A percentile compares a stretch with the other conserved stretches of the same genome.
phyloP scores from a whole-genome alignment of 64 coral and sea anemone genomes.

The Anthopleura sola region DNA sequence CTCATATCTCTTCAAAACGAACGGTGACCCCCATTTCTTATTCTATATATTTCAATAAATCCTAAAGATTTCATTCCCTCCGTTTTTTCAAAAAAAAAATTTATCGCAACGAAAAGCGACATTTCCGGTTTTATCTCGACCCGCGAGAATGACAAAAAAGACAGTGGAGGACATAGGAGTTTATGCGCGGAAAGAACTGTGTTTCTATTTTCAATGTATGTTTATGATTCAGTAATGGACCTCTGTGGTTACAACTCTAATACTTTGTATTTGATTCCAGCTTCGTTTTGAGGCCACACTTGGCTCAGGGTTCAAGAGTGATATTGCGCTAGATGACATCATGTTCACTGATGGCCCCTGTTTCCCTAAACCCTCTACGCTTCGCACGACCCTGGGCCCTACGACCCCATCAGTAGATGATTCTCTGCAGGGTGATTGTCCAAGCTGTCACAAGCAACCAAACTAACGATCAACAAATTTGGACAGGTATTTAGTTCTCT shows the following conservation, averaged over 20 bases:
- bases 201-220: too few relatives aligned
- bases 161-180: too few relatives aligned
- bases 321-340: conserved; percentile 18
- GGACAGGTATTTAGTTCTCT: too few relatives aligned
- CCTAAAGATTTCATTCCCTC: too few relatives aligned
- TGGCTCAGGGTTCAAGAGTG: conserved; percentile 7
- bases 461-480: not conserved
- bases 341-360: conserved; percentile 11
- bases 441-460: not conserved
- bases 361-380: not conserved
- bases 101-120: too few relatives aligned
- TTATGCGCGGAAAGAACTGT: too few relatives aligned
- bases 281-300: not conserved
- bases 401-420: not conserved
- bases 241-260: not conserved
- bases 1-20: too few relatives aligned
- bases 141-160: too few relatives aligned
- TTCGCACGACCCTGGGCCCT: not conserved
- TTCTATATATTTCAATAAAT: too few relatives aligned
- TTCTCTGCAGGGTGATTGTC: conserved; percentile 1
- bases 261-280: not conserved
- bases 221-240: not conserved
- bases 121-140: too few relatives aligned
- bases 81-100: too few relatives aligned
- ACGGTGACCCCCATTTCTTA: too few relatives aligned